Percentiles rank a stretch among this genome's conserved stretches.
Evolutionary conservation across 2,113 vertebrate genomes (phyloP).

Genomic region (Girardinichthys multiradiatus): DNA sequence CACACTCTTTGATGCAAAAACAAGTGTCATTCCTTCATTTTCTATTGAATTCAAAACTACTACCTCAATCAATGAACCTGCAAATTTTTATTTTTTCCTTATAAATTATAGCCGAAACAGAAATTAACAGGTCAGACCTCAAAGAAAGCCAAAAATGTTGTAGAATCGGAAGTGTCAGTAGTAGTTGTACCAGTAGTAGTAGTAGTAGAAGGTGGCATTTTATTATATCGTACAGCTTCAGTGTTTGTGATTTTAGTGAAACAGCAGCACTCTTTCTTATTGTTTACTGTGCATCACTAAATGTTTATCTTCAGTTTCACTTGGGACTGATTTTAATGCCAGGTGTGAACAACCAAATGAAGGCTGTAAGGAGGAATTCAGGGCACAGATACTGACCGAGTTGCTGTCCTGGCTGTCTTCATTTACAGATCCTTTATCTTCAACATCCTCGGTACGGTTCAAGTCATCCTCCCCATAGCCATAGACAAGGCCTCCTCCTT

Average conservation of each 20-base stretch:
- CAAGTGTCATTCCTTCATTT: background rate
- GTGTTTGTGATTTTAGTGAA: background rate
- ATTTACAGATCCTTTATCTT: constrained; percentile 85
- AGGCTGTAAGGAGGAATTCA: fast-evolving
- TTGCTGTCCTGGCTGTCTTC: constrained; percentile 93
- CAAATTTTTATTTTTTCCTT: background rate
- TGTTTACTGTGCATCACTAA: background rate
- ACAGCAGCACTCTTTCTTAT: background rate
- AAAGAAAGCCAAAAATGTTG: background rate
- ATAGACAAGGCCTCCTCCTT: constrained; percentile 85
- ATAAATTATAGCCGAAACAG: background rate
- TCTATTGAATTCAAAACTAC: background rate
- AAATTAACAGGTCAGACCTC: background rate
- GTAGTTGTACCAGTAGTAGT: fast-evolving
- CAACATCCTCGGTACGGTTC: constrained; percentile 77
- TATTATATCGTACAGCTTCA: background rate
- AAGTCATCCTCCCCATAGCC: constrained; percentile 90
- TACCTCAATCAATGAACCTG: background rate
- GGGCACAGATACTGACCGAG: constrained; percentile 83
- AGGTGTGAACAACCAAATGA: background rate
- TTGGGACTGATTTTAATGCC: background rate
- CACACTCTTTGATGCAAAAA: background rate
- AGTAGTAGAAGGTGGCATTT: background rate
- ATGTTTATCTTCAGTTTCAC: background rate
- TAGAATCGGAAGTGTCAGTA: too few species aligned